Conservation (phyloP, 2,113 vertebrate species). For the Cryptoleucopteryx plumbea region DNA sequence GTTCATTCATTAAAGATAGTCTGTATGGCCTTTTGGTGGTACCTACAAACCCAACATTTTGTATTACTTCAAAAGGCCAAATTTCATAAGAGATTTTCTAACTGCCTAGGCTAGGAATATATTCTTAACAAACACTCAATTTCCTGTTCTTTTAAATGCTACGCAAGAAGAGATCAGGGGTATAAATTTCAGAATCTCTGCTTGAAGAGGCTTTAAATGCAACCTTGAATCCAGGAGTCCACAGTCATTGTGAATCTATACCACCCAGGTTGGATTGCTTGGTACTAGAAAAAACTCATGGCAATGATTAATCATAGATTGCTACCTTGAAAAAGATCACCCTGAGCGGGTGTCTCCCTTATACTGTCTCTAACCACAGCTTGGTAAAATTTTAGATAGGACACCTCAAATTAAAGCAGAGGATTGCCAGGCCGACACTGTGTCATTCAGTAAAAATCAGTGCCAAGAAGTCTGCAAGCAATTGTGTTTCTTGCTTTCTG, state of each 20-base stretch:
- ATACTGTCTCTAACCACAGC: neutral
- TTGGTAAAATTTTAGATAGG: neutral
- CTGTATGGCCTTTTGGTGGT: neutral
- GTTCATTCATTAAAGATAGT: neutral
- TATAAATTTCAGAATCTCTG: neutral
- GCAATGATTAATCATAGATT: neutral
- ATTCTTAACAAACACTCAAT: neutral
- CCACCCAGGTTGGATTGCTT: neutral
- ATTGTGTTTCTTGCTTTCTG: neutral
- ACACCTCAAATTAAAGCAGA: neutral
- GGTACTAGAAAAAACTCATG: neutral
- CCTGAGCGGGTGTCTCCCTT: neutral
- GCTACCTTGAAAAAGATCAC: neutral
- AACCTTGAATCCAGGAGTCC: neutral
- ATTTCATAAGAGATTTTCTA: neutral
- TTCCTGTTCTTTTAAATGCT: neutral
- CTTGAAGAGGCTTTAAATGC: neutral
- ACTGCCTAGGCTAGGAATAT: neutral
- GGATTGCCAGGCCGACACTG: neutral
- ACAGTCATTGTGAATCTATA: neutral
- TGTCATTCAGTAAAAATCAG: neutral
- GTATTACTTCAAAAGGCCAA: neutral
- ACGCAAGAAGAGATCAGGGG: neutral
- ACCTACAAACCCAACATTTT: neutral
- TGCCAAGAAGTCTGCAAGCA: neutral